phyloP scores from a whole-genome alignment of 2,113 vertebrate genomes.

The Xiphophorus hellerii region DNA sequence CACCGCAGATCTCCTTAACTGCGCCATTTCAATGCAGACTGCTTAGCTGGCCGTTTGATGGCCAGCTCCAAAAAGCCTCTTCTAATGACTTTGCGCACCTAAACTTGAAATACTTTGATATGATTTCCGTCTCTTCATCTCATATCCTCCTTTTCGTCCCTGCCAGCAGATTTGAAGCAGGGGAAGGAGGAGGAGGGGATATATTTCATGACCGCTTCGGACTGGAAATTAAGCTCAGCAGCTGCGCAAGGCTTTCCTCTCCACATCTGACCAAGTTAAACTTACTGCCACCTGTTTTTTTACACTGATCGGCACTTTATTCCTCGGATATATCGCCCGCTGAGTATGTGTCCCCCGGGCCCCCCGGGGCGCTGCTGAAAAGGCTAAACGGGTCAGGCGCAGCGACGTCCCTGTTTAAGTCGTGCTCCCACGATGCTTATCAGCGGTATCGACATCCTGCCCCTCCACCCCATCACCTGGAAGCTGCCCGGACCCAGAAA shows the following conservation, averaged over 20 bases:
- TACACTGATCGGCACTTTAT: constrained; percentile 40
- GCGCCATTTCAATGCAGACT: constrained; percentile 76
- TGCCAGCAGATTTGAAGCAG: constrained; percentile 74
- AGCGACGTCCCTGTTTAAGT: constrained; percentile 25
- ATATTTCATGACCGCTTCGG: constrained; percentile 64
- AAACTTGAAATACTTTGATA: constrained; percentile 76
- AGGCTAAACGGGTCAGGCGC: constrained; percentile 11
- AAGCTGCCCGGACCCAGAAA: background rate
- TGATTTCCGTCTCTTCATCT: constrained; percentile 76
- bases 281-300: constrained; percentile 52
- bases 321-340: constrained; percentile 16
- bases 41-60: constrained; percentile 76
- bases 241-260: constrained; percentile 53
- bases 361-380: constrained; percentile 17
- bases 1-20: constrained; percentile 79
- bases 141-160: constrained; percentile 60
- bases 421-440: constrained; percentile 40
- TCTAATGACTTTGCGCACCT: constrained; percentile 74
- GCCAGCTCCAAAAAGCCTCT: constrained; percentile 45
- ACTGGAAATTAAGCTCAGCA: constrained; percentile 68
- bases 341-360: constrained; percentile 29
- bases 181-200: constrained; percentile 6
- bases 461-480: constrained; percentile 12
- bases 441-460: constrained; percentile 50
- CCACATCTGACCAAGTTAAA: constrained; percentile 55